These are phyloP conservation scores for Manacus vitellinus DNA, from an alignment of 2,113 vertebrate species.

Conservation along the genomic window DNA sequence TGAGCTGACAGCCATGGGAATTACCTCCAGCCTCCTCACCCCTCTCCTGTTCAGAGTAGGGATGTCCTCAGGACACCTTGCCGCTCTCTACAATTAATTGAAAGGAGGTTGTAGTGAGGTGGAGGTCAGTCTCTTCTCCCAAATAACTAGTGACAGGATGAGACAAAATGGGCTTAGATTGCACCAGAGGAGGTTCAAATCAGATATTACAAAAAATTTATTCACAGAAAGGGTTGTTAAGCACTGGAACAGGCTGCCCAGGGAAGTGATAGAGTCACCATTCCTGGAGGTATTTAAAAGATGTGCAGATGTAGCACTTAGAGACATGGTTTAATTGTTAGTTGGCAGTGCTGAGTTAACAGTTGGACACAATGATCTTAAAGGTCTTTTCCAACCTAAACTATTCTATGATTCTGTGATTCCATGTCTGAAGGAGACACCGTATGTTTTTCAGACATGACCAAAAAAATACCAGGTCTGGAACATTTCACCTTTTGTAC, in stretches of 20 bases:
- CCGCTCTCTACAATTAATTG: fast-evolving
- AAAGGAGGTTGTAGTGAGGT: not conserved
- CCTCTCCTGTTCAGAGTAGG: not conserved
- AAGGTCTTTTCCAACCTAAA: not conserved
- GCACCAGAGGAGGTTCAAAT: not conserved
- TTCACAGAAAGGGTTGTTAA: not conserved
- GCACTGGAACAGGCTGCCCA: not conserved
- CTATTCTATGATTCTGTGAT: not conserved
- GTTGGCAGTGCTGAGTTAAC: not conserved
- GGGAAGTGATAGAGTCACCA: not conserved
- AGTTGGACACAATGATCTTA: not conserved
- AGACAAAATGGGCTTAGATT: not conserved
- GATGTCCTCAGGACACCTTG: too few species aligned
- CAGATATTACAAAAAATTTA: not conserved
- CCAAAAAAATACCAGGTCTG: not conserved
- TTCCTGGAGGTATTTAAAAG: not conserved
- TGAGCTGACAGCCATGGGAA: fast-evolving
- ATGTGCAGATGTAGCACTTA: not conserved
- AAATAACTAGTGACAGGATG: not conserved
- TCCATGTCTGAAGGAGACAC: not conserved
- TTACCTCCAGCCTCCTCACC: not conserved
- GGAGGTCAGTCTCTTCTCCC: not conserved
- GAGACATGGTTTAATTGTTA: not conserved
- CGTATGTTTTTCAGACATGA: not conserved
- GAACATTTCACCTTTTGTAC: not conserved